Percentiles rank a stretch among this genome's conserved stretches.
These are phyloP conservation scores for Raja brachyura DNA, from an alignment of 2,113 vertebrate genomes.

Conservation along the genomic window DNA sequence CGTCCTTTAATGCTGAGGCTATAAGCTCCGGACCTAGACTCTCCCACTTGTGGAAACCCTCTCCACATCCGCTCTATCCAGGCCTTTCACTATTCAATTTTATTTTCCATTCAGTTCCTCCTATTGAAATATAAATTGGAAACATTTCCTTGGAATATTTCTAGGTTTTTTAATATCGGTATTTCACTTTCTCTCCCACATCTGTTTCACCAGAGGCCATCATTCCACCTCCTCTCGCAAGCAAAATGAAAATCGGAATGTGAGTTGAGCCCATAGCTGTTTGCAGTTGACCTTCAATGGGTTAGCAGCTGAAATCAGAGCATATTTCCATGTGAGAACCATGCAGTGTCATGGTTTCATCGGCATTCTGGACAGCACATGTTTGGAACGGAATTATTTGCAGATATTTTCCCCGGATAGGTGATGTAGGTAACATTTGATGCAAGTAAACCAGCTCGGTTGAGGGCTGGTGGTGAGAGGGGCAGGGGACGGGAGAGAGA, in stretches of 20 bases:
- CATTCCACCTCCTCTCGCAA: background rate
- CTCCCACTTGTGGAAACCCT: no score
- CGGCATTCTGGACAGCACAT: constrained; percentile 11
- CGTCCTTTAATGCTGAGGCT: no score
- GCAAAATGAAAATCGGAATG: background rate
- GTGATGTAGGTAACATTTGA: background rate
- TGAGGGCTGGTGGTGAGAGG: background rate
- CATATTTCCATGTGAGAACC: background rate
- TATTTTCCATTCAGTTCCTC: no score
- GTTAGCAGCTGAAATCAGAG: constrained; percentile 16
- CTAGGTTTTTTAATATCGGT: background rate
- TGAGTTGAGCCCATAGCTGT: background rate
- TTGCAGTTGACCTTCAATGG: background rate
- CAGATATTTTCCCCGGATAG: background rate
- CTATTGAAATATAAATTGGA: no score
- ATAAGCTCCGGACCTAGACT: no score
- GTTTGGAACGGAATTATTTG: constrained; percentile 27
- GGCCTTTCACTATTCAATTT: no score
- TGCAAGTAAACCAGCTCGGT: background rate
- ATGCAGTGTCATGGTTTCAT: background rate
- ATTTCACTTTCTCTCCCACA: background rate
- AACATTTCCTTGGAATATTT: background rate
- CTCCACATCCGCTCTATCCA: no score
- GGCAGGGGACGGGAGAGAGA: background rate
- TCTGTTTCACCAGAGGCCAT: background rate